These are phyloP conservation scores for Hozukius guyotensis DNA, from an alignment of 2,797 vertebrate species.

Conservation along the genomic window DNA sequence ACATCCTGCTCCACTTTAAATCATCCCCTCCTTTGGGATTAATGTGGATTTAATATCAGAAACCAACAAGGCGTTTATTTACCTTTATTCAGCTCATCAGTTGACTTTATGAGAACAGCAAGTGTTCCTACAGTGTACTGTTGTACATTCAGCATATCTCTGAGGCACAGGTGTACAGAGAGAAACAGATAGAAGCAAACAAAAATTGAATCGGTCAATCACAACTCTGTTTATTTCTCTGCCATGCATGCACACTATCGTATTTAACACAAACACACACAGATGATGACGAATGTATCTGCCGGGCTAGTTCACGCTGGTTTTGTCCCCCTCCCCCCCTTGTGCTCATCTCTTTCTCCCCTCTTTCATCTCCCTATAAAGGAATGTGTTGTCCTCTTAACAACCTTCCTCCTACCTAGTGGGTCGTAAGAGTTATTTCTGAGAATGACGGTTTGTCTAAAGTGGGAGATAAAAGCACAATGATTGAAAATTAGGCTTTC, in stretches of 20 bases:
- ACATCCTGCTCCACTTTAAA: neutral
- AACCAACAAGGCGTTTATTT: slow-evolving; percentile 2
- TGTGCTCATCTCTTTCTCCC: neutral
- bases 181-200: neutral
- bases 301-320: neutral
- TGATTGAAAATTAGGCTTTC: slow-evolving; percentile 6
- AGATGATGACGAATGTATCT: slow-evolving; percentile 22
- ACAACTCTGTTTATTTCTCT: neutral
- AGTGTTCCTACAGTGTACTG: neutral
- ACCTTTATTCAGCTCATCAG: neutral
- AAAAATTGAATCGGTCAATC: slow-evolving; percentile 24
- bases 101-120: neutral
- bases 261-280: slow-evolving; percentile 1
- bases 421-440: slow-evolving; percentile 36
- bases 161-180: neutral
- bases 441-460: slow-evolving; percentile 11
- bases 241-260: neutral
- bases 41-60: neutral
- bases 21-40: neutral
- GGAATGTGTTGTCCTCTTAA: slow-evolving; percentile 30
- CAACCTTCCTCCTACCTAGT: slow-evolving; percentile 38
- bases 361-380: slow-evolving; percentile 22
- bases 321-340: neutral
- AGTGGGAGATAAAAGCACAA: neutral
- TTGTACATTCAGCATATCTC: neutral